These are phyloP conservation scores for Cephus pulcher DNA, from an alignment of 2,888 invertebrate genomes.

Conservation along the genomic window DNA sequence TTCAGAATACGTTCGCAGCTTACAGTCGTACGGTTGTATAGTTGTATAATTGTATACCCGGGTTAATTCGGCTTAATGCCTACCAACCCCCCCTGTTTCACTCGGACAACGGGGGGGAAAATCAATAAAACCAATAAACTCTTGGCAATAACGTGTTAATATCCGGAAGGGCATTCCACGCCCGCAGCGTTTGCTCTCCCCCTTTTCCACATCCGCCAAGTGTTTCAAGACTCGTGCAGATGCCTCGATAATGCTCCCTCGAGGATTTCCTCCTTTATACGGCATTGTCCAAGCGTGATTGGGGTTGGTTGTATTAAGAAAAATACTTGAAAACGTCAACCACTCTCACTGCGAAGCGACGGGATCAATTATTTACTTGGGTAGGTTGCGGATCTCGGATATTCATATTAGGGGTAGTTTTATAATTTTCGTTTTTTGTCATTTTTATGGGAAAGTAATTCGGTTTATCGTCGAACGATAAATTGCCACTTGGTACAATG, in stretches of 20 bases:
- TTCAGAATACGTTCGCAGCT: background rate
- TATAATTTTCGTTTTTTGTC: background rate
- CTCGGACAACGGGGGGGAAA: slow-evolving; percentile 38
- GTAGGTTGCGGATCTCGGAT: background rate
- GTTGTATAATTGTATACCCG: background rate
- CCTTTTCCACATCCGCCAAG: slow-evolving; percentile 13
- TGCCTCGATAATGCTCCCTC: slow-evolving; percentile 40
- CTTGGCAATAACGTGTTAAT: slow-evolving; percentile 59
- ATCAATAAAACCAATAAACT: slow-evolving; percentile 61
- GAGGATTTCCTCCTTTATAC: slow-evolving; percentile 29
- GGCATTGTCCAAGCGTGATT: background rate
- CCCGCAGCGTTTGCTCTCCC: slow-evolving; percentile 35
- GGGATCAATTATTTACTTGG: no score
- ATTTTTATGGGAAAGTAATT: background rate
- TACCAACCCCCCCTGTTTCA: background rate
- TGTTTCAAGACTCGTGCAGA: slow-evolving; percentile 24
- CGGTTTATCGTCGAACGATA: background rate
- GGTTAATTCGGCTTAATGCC: background rate
- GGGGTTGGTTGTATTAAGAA: background rate
- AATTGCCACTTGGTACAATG: no score
- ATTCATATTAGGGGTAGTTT: background rate
- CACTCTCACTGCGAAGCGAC: background rate
- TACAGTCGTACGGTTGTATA: background rate
- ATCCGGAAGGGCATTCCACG: slow-evolving; percentile 61
- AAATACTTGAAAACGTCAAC: background rate